Percentiles rank a stretch among this genome's conserved stretches.
These are phyloP conservation scores for Pseudococcus viburni DNA, from an alignment of 2,888 invertebrate species.

Conservation along the genomic window DNA sequence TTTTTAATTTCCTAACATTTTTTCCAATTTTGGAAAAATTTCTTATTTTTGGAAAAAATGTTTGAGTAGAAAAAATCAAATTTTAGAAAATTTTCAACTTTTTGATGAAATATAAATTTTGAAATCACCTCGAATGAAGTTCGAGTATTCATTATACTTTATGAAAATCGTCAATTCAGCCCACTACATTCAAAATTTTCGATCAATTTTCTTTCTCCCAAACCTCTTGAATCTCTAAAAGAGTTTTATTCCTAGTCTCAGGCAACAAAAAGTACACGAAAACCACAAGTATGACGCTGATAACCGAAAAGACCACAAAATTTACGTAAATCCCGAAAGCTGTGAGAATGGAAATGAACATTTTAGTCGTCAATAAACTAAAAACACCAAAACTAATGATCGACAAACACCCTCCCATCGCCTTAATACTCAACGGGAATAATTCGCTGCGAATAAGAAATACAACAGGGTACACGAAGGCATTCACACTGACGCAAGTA, in stretches of 20 bases:
- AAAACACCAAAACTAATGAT: background rate
- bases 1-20: too few relatives aligned
- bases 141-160: too few relatives aligned
- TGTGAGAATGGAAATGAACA: background rate
- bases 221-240: constrained; percentile 55
- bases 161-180: too few relatives aligned
- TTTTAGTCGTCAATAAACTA: constrained; percentile 16
- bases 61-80: too few relatives aligned
- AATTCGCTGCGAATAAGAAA: background rate
- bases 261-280: constrained; percentile 52
- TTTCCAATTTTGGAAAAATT: too few relatives aligned
- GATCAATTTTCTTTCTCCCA: constrained; percentile 24
- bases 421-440: constrained; percentile 34
- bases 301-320: constrained; percentile 21
- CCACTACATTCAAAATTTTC: too few relatives aligned
- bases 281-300: background rate
- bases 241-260: constrained; percentile 50
- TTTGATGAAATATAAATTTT: too few relatives aligned
- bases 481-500: background rate
- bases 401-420: background rate
- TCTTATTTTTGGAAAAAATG: too few relatives aligned
- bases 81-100: too few relatives aligned
- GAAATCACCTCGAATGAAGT: too few relatives aligned
- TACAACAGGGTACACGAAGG: background rate
- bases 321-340: constrained; percentile 33